Percentiles rank a stretch among this genome's conserved stretches.
Conservation (phyloP, 2,888 invertebrate genomes). For the Patella depressa region DNA sequence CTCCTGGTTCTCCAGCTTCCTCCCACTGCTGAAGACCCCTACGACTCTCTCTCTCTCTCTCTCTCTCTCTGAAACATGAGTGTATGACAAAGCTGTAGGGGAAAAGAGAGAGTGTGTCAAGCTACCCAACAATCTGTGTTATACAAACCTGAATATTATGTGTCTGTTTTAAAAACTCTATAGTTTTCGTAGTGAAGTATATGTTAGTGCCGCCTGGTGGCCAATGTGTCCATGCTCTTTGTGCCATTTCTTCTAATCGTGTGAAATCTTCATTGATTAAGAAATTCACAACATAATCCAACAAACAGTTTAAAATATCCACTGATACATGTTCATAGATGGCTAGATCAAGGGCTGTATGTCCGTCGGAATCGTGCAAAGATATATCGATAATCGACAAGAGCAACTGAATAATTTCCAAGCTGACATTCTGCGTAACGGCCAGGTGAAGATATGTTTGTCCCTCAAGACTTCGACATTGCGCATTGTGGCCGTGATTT, state of each 20-base stretch:
- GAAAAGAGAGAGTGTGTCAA: too few relatives aligned
- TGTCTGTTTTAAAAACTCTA: conserved; percentile 34
- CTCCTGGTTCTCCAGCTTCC: too few relatives aligned
- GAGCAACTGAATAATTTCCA: conserved; percentile 43
- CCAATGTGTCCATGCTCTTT: conserved; percentile 49
- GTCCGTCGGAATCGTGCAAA: conserved; percentile 44
- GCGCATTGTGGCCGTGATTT: conserved; percentile 24
- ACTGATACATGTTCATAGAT: conserved; percentile 36
- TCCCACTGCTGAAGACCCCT: too few relatives aligned
- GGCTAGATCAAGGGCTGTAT: conserved; percentile 47
- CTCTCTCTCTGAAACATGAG: too few relatives aligned
- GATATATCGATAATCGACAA: conserved; percentile 45
- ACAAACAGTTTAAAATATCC: conserved; percentile 34
- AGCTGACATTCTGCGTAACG: conserved; percentile 40
- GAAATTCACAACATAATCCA: conserved; percentile 37
- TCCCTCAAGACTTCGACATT: conserved; percentile 40
- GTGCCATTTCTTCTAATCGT: conserved; percentile 37
- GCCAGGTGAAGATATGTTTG: conserved; percentile 50
- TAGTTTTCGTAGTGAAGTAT: conserved; percentile 33
- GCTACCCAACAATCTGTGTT: too few relatives aligned
- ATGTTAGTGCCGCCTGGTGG: conserved; percentile 29
- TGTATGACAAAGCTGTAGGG: too few relatives aligned
- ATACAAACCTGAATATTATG: conserved; percentile 34
- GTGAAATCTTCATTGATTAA: conserved; percentile 40
- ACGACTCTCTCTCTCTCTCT: too few relatives aligned